Percentiles rank a stretch among this genome's conserved stretches.
Evolutionary conservation across 2,797 vertebrate species (phyloP).

Genomic region (Cossypha niveicapilla): DNA sequence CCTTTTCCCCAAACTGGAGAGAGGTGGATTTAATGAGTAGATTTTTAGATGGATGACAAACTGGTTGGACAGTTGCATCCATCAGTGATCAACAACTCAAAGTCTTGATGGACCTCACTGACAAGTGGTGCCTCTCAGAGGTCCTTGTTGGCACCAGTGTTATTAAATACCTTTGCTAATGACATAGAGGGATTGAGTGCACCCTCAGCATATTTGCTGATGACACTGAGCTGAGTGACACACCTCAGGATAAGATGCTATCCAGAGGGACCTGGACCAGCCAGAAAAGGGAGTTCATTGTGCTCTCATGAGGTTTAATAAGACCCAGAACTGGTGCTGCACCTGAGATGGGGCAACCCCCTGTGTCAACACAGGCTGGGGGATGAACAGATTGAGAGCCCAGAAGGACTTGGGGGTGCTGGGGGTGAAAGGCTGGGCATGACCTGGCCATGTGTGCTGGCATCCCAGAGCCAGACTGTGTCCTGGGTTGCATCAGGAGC

Average conservation of each 20-base stretch:
- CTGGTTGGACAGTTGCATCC: not conserved
- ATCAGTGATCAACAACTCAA: not conserved
- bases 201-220: not conserved
- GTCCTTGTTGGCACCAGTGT: not conserved
- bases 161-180: not conserved
- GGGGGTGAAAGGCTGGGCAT: accelerated
- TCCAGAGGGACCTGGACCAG: not conserved
- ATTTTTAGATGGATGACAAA: not conserved
- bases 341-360: no score
- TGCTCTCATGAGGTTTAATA: not conserved
- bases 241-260: not conserved
- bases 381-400: accelerated
- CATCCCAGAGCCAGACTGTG: not conserved
- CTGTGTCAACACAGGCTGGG: not conserved
- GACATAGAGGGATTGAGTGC: not conserved
- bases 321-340: not conserved
- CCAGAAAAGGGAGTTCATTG: not conserved
- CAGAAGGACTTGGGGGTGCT: not conserved
- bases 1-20: not conserved
- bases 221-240: not conserved
- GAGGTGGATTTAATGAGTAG: not conserved
- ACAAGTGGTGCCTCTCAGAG: not conserved
- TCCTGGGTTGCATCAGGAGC: not conserved
- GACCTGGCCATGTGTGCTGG: accelerated
- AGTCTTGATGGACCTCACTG: not conserved